Base-by-base conservation (phyloP, 2,113 vertebrate genomes). In the Larimichthys polyactis region DNA sequence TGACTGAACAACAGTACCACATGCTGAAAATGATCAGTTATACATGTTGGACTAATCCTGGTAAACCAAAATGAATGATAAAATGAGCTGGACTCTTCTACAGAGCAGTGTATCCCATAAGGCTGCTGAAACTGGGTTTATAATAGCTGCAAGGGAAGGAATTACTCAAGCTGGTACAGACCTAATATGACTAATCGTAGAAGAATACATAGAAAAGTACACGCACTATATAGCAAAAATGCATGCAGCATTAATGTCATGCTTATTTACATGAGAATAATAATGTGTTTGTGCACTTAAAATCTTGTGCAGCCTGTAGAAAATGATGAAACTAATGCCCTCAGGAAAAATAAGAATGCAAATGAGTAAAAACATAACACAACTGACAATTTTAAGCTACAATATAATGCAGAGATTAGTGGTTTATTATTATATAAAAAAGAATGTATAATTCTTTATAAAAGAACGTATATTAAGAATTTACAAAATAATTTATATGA, bases 31-130 rank as follows among this genome's bases (percentile, higher is more conserved):
- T 51, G 1, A 83, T 78, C 49, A 54, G 63, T 83, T 65, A 22
- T 72, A 16, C 74, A 24, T 8, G 5, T 27, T 36, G 57, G 70
- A 52, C 16, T 75, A 84, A 85, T 71, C 52, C 63, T 27, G 71
- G 51, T 55, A 71, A 85, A 83, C 51, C 70, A 44, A 67, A 85
- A 19, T 40, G 3, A 60, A 86, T 75, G 20, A 49, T 60, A 60
- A 72, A 82, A 82, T 71, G 54, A 72, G 78, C 69, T 17, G 54
- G 66, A 48, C 78, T 64, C 36, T 51, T 73, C 40, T 14, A 11
- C 58, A 74, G 64, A 40, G 24, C 44, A 22, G 60, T 40, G 81
- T 9, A 27, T n/a, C 60, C 60, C 16, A 11, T 32, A 58, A 4
- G 29, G 62, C 60, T 44, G 54, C 81, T 65, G 75, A 19, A 72